Percentiles rank a stretch among this genome's conserved stretches.
Conservation (phyloP, 2,888 invertebrate genomes). For the Cheilosia grossa region DNA sequence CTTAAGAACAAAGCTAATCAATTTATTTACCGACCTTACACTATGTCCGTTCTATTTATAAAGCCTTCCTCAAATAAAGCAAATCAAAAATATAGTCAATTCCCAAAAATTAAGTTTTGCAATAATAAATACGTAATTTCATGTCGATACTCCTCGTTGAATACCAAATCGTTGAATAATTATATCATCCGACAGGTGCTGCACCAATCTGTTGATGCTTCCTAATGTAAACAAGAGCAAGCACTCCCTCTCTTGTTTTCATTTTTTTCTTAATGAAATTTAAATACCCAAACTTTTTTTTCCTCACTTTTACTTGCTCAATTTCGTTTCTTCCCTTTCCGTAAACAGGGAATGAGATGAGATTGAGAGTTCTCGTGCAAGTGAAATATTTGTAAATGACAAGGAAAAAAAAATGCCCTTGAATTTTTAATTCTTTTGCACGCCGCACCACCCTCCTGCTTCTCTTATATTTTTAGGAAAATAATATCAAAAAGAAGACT, state of each 20-base stretch:
- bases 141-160: not conserved
- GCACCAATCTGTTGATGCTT: constrained; percentile 58
- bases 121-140: constrained; percentile 5
- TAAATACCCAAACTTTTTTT: constrained; percentile 69
- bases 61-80: too few relatives aligned
- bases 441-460: constrained; percentile 29
- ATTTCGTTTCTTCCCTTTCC: constrained; percentile 27
- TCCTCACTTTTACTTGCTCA: constrained; percentile 32
- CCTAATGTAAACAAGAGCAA: constrained; percentile 54
- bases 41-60: too few relatives aligned
- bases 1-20: too few relatives aligned
- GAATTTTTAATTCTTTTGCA: constrained; percentile 74
- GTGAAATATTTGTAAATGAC: constrained; percentile 47
- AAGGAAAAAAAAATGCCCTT: constrained; percentile 63
- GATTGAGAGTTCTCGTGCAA: constrained; percentile 13
- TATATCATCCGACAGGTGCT: constrained; percentile 37
- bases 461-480: constrained; percentile 56
- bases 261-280: constrained; percentile 68
- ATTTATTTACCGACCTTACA: too few relatives aligned
- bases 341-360: not conserved
- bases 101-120: not conserved
- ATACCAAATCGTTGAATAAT: constrained; percentile 35
- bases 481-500: constrained; percentile 69
- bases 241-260: constrained; percentile 26
- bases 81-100: not conserved